These are phyloP conservation scores for Falcunculus frontatus DNA, from an alignment of 2,113 vertebrate genomes.

Conservation along the genomic window DNA sequence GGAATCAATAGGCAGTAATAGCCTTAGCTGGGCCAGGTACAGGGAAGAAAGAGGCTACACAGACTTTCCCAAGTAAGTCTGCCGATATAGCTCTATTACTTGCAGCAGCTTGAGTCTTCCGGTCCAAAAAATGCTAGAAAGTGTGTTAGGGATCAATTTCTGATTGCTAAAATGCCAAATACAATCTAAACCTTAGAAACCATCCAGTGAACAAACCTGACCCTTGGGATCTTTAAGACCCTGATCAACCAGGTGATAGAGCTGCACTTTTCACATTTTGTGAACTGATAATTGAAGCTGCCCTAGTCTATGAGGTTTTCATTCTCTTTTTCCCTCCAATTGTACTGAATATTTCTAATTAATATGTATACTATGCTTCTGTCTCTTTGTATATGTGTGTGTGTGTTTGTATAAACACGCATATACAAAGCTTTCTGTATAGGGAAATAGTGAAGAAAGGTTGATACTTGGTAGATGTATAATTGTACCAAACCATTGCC, in stretches of 20 bases:
- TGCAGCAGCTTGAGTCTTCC: neutral
- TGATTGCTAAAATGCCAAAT: slow-evolving; percentile 17
- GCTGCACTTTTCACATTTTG: neutral
- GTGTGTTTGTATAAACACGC: neutral
- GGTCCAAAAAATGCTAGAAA: neutral
- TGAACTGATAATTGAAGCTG: neutral
- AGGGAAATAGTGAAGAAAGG: neutral
- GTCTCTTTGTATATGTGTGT: fast-evolving
- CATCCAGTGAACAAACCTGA: neutral
- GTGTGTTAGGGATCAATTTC: neutral
- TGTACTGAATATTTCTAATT: neutral
- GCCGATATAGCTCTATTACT: neutral
- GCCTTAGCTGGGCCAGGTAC: neutral
- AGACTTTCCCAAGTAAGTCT: neutral
- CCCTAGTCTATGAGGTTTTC: neutral
- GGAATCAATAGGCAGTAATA: slow-evolving; percentile 32
- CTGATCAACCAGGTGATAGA: neutral
- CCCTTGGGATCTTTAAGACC: neutral
- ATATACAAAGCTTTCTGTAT: neutral
- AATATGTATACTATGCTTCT: neutral
- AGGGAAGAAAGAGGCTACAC: neutral
- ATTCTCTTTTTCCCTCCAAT: fast-evolving
- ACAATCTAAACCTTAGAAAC: neutral
- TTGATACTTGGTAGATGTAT: neutral
- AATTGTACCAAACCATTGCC: neutral